Evolutionary conservation across 2,797 vertebrate genomes (phyloP).

Genomic region (Sandelia bainsii): DNA sequence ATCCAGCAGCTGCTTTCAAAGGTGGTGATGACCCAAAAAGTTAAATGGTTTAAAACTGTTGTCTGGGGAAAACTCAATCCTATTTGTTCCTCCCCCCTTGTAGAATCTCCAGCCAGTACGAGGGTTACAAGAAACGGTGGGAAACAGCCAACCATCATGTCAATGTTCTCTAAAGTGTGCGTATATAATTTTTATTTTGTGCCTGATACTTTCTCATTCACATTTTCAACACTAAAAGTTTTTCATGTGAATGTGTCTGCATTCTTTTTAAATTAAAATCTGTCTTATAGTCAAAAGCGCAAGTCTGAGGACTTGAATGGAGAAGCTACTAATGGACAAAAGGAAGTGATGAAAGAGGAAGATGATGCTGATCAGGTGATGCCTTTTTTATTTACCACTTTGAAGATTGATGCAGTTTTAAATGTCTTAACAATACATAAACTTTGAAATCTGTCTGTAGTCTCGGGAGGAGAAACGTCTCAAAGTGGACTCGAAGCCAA

Average conservation of each 20-base stretch:
- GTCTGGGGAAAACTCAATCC: not conserved
- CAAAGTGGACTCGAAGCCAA: conserved; percentile 86
- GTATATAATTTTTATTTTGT: conserved; percentile 55
- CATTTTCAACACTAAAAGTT: not conserved
- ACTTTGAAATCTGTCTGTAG: conserved; percentile 57
- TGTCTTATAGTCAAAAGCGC: conserved; percentile 85
- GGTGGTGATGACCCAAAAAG: not conserved
- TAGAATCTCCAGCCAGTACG: conserved; percentile 86
- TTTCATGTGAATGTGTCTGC: not conserved
- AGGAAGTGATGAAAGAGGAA: conserved; percentile 77
- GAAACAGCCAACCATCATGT: conserved; percentile 90
- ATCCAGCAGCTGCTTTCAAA: not conserved
- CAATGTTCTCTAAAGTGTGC: conserved; percentile 92
- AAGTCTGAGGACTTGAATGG: conserved; percentile 90
- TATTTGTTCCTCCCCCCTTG: not conserved
- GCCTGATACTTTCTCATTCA: not conserved
- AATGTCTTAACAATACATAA: not conserved
- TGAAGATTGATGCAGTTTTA: not conserved
- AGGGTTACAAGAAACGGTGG: conserved; percentile 89
- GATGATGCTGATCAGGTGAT: conserved; percentile 72
- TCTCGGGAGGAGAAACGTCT: conserved; percentile 91
- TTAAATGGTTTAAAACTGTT: not conserved
- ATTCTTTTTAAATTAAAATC: conserved; percentile 3
- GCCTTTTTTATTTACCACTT: not conserved
- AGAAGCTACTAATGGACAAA: conserved; percentile 74